phyloP scores from a whole-genome alignment of 2,888 invertebrate genomes.

The Andrena minutula region DNA sequence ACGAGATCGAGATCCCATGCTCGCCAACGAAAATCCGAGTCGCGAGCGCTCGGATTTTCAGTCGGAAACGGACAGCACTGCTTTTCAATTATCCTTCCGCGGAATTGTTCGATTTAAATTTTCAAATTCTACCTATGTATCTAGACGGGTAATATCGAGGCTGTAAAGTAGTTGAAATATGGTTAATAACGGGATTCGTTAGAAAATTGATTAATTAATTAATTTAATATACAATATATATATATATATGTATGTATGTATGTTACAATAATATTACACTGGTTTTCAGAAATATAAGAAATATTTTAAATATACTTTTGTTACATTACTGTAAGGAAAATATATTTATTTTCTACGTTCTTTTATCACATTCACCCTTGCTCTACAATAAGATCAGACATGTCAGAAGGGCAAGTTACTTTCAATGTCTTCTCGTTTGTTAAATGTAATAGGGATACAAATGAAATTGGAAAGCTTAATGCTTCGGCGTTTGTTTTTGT shows the following conservation, averaged over 20 bases:
- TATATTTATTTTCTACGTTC: background rate
- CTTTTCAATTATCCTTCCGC: too few relatives aligned
- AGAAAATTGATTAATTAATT: conserved; percentile 14
- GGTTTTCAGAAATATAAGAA: background rate
- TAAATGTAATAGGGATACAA: conserved; percentile 93
- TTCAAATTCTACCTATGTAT: too few relatives aligned
- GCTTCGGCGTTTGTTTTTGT: conserved; percentile 89
- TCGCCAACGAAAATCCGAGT: too few relatives aligned
- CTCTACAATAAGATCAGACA: conserved; percentile 73
- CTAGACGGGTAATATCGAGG: too few relatives aligned
- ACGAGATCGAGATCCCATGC: too few relatives aligned
- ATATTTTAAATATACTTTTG: background rate
- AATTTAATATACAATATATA: conserved; percentile 28
- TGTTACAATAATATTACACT: conserved; percentile 8
- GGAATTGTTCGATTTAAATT: too few relatives aligned
- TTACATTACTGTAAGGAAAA: background rate
- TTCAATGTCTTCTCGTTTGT: conserved; percentile 92
- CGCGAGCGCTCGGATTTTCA: too few relatives aligned
- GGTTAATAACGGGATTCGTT: background rate
- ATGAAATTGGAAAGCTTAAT: conserved; percentile 91
- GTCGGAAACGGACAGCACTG: too few relatives aligned
- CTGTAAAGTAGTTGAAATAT: too few relatives aligned
- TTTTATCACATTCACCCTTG: conserved; percentile 25
- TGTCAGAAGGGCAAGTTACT: conserved; percentile 61
- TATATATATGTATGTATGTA: too few relatives aligned